These are phyloP conservation scores for Meleagris gallopavo DNA, from an alignment of 2,113 vertebrate species.

Conservation along the genomic window DNA sequence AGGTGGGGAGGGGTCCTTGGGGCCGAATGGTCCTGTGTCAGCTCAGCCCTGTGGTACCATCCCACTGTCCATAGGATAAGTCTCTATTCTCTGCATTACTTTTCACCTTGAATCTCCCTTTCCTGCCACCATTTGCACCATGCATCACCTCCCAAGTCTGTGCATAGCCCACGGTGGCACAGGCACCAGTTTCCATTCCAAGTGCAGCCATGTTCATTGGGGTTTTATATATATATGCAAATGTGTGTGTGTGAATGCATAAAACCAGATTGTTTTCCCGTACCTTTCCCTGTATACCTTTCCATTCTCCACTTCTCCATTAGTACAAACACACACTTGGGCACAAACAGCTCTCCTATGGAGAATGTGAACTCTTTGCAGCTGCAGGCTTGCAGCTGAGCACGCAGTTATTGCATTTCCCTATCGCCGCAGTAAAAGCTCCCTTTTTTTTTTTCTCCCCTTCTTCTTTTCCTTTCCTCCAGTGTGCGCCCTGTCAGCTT, in stretches of 20 bases:
- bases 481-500: slow-evolving; percentile 40
- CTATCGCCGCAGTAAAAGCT: not conserved
- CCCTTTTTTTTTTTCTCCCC: not conserved
- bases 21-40: accelerated
- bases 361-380: not conserved
- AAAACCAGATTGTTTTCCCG: not conserved
- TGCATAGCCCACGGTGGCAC: not conserved
- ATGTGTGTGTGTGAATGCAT: not conserved
- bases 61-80: not conserved
- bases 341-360: not conserved
- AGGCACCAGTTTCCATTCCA: too few relatives aligned
- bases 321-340: accelerated
- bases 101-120: not conserved
- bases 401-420: not conserved
- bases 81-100: accelerated
- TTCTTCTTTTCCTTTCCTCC: not conserved
- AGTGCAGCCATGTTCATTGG: not conserved
- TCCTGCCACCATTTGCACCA: not conserved
- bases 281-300: not conserved
- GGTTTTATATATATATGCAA: not conserved
- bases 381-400: not conserved
- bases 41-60: not conserved
- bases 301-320: accelerated
- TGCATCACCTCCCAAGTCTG: not conserved
- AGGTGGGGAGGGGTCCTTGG: not conserved